Evolutionary conservation across 2,888 invertebrate genomes (phyloP).

Genomic region (Nomada fabriciana): DNA sequence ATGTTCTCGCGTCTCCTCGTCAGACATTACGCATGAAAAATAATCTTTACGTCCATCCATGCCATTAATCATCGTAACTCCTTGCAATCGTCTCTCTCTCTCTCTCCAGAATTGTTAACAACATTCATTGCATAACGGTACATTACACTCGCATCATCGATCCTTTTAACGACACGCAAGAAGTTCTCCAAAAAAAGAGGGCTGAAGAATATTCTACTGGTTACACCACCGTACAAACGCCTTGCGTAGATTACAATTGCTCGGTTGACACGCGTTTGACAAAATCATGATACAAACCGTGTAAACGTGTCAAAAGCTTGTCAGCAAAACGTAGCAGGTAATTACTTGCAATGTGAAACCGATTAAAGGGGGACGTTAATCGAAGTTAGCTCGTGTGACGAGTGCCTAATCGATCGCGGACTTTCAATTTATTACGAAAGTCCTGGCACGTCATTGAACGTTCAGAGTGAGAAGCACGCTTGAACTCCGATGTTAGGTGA

Average conservation of each 20-base stretch:
- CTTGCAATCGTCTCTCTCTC: no score
- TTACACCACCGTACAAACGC: neutral
- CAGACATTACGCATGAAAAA: no score
- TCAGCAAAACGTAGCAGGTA: neutral
- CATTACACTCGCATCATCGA: neutral
- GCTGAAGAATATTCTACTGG: neutral
- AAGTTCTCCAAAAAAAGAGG: neutral
- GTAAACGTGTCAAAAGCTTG: conserved; percentile 2
- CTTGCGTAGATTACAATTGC: neutral
- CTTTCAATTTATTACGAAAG: conserved; percentile 80
- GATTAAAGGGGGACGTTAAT: conserved; percentile 47
- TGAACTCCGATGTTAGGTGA: conserved; percentile 19
- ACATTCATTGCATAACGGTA: no score
- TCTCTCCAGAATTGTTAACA: no score
- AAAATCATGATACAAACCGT: neutral
- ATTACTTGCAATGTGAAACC: conserved; percentile 28
- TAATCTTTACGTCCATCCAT: no score
- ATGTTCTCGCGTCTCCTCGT: no score
- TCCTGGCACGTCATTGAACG: conserved; percentile 7
- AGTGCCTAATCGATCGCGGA: conserved; percentile 66
- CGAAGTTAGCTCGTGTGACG: conserved; percentile 43
- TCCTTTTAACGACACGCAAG: neutral
- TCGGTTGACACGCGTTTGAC: neutral
- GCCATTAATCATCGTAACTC: no score
- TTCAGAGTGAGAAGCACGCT: neutral